A percentile compares a stretch with the other conserved stretches of the same genome.
phyloP scores from a whole-genome alignment of 2,113 vertebrate species.

The Nesospiza acunhae region DNA sequence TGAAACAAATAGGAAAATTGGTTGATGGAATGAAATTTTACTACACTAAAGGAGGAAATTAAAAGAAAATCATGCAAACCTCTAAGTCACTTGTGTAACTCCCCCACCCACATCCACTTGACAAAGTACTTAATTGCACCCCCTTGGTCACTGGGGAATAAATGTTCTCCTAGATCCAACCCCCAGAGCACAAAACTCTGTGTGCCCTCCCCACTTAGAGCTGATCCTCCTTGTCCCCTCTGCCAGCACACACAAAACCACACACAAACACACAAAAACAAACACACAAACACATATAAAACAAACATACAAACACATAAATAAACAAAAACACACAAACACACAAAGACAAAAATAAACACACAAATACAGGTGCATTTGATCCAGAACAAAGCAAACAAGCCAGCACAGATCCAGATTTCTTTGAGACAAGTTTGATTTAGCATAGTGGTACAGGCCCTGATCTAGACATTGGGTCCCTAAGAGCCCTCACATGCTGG shows the following conservation, averaged over 20 bases:
- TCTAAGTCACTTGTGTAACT: background rate
- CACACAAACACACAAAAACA: background rate
- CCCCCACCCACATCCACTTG: background rate
- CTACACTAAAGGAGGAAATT: background rate
- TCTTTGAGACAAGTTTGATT: background rate
- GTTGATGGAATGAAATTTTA: background rate
- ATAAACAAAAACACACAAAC: background rate
- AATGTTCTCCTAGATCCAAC: background rate
- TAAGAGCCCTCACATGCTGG: accelerated
- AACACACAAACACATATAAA: background rate
- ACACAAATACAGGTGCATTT: background rate
- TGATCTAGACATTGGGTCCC: background rate
- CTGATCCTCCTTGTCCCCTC: background rate
- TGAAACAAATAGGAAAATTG: background rate
- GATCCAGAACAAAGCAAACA: background rate
- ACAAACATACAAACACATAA: background rate
- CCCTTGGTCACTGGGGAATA: background rate
- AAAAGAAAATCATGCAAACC: background rate
- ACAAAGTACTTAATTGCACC: background rate
- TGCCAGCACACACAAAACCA: background rate
- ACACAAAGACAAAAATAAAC: background rate
- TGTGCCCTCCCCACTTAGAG: background rate
- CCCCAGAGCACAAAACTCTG: accelerated
- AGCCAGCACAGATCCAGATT: background rate
- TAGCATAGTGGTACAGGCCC: background rate